Evolutionary conservation across 1,140 invertebrate genomes (phyloP), one percentile per base, ranked within the genome.

Genomic region (Ridgeia piscesae): DNA sequence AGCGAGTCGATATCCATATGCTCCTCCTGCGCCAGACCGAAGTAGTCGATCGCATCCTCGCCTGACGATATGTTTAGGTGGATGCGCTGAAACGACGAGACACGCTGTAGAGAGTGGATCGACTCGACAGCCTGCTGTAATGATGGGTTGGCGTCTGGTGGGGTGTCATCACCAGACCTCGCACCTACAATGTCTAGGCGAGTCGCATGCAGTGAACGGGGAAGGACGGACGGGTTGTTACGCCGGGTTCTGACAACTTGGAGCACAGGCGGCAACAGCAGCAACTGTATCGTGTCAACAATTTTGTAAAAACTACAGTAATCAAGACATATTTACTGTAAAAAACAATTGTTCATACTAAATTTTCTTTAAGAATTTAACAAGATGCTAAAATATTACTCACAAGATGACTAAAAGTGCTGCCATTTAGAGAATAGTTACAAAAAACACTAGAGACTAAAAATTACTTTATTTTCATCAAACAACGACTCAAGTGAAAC

Each of bases 51-150:
- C 31, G 98, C 98, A 96, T 99, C 98, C 96, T 99, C 99, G 91
- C 99, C 99, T 93, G 99, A 98, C 97, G 99, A 98, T 94, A 99
- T 99, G 95, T 99, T 98, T 92, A 99, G 96, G 96, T 99, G 99
- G 8, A 99, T 98, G 95, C 97, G 96, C 97, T 97, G 58, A 77
- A 77, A 77, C 27, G 17, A 77, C 58, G 58, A 77, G 58, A 77
- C 58, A 77, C 17, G 17, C 58, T 77, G 58, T 77, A 77, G 58
- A 77, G 58, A 77, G 58, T 31, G 2, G 58, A 42, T 4, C 42
- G 42, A 42, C 42, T 42, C 42, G n/a, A 77, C 58, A 77, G 58
- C 58, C 58, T 21, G 27, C 58, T 77, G 17, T 77, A 77, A 77
- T 77, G 58, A 77, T 77, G 27, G 58, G 58, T 27, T 77, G 58